phyloP scores from a whole-genome alignment of 2,797 vertebrate genomes.

The Melanotaenia boesemani region DNA sequence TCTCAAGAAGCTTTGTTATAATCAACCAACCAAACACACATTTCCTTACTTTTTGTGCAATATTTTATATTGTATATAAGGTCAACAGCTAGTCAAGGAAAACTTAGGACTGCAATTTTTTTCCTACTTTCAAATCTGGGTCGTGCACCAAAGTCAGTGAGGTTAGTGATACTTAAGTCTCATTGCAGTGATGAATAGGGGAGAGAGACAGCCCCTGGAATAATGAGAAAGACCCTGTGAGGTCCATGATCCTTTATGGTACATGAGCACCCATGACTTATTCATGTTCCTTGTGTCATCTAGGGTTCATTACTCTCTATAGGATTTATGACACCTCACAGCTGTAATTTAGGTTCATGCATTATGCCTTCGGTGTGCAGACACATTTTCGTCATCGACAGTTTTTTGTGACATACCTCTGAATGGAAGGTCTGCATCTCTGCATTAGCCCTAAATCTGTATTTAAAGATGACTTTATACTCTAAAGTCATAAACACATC shows the following conservation, averaged over 20 bases:
- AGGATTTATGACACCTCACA: conserved; percentile 65
- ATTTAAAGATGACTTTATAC: no score
- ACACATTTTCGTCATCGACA: conserved; percentile 47
- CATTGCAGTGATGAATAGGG: conserved; percentile 64
- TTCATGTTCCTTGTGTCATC: conserved; percentile 63
- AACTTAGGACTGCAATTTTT: conserved; percentile 19
- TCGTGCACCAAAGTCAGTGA: conserved; percentile 33
- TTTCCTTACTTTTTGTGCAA: background rate
- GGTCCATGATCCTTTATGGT: conserved; percentile 33
- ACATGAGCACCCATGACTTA: conserved; percentile 69
- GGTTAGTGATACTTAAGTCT: conserved; percentile 34
- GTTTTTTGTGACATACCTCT: conserved; percentile 25
- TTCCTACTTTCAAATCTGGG: conserved; percentile 32
- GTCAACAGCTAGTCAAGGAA: conserved; percentile 15
- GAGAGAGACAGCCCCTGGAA: conserved; percentile 23
- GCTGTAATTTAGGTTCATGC: conserved; percentile 63
- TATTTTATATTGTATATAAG: background rate
- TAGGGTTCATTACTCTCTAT: conserved; percentile 51
- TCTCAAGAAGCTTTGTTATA: no score
- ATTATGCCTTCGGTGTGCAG: conserved; percentile 54
- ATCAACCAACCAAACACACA: background rate
- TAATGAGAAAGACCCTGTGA: conserved; percentile 58
- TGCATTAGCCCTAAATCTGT: background rate
- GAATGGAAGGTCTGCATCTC: conserved; percentile 9
- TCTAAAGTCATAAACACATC: conserved; percentile 19